Percentiles rank a stretch among this genome's conserved stretches.
Conservation (phyloP, 1,140 invertebrate genomes). For the Neodiprion fabricii region DNA sequence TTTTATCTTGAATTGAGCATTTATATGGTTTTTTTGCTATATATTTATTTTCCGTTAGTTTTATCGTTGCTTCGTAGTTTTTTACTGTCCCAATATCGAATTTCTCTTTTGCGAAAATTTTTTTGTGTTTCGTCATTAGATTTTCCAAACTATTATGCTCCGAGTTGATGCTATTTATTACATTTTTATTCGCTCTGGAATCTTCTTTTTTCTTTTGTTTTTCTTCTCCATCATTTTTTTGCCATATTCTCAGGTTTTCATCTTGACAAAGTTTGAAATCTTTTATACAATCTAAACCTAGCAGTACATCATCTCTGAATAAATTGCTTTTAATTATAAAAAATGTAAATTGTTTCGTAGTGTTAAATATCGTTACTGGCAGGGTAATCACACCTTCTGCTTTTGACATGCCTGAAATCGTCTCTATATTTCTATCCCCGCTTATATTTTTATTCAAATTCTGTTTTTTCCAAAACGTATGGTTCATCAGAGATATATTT, state of each 20-base stretch:
- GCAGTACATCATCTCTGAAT: constrained; percentile 27
- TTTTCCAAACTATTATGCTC: constrained; percentile 9
- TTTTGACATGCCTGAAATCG: constrained; percentile 19
- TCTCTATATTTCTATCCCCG: constrained; percentile 7
- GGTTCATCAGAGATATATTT: constrained; percentile 29
- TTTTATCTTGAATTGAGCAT: constrained; percentile 25
- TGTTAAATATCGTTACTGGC: constrained; percentile 25
- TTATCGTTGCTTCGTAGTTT: constrained; percentile 25
- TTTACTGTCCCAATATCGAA: constrained; percentile 25
- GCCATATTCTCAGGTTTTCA: constrained; percentile 28
- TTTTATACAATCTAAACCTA: constrained; percentile 31
- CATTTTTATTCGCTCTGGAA: not conserved
- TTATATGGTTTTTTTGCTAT: constrained; percentile 29
- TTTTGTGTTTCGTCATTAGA: constrained; percentile 18
- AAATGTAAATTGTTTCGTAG: constrained; percentile 14
- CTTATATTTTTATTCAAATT: not conserved
- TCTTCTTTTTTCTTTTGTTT: constrained; percentile 2
- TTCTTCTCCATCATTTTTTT: constrained; percentile 8
- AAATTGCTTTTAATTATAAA: constrained; percentile 23
- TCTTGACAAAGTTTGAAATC: constrained; percentile 29
- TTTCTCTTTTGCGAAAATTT: constrained; percentile 21
- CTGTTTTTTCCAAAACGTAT: not conserved
- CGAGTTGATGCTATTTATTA: not conserved
- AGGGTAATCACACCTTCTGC: constrained; percentile 20
- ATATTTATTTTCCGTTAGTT: constrained; percentile 30